These are phyloP conservation scores for Oryzaephilus surinamensis DNA, from an alignment of 1,140 invertebrate species.

Conservation along the genomic window DNA sequence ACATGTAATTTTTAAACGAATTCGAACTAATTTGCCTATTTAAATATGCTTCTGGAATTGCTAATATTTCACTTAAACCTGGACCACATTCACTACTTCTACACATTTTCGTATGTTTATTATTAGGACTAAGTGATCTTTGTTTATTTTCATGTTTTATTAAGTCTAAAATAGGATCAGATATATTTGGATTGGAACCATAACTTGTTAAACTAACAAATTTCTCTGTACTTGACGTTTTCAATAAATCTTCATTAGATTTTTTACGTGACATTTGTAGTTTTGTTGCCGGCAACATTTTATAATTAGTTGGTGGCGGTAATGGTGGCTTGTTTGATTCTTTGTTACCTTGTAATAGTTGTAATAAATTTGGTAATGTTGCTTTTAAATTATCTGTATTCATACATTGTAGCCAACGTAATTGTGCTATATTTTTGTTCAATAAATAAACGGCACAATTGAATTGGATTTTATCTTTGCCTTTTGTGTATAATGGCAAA, in stretches of 20 bases:
- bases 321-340: too few species aligned
- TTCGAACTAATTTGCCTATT: slow-evolving; percentile 31
- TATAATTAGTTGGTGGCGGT: too few species aligned
- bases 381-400: slow-evolving; percentile 57
- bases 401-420: slow-evolving; percentile 61
- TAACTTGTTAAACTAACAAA: too few species aligned
- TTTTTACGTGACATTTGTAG: too few species aligned
- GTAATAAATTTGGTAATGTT: slow-evolving; percentile 62
- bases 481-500: slow-evolving; percentile 68
- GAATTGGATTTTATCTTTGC: slow-evolving; percentile 63
- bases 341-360: too few species aligned
- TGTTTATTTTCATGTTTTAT: slow-evolving; percentile 8
- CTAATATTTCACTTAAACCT: slow-evolving; percentile 28
- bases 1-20: slow-evolving; percentile 22
- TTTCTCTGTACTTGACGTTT: too few species aligned
- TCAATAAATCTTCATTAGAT: too few species aligned
- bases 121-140: too few species aligned
- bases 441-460: slow-evolving; percentile 75
- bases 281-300: too few species aligned
- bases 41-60: slow-evolving; percentile 31
- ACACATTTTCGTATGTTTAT: slow-evolving; percentile 7
- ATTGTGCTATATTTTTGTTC: slow-evolving; percentile 81
- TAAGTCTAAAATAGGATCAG: slow-evolving; percentile 21
- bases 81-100: slow-evolving; percentile 15
- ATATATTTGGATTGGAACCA: too few species aligned